phyloP scores from a whole-genome alignment of 2,113 vertebrate species.

The Phaethornis superciliosus region DNA sequence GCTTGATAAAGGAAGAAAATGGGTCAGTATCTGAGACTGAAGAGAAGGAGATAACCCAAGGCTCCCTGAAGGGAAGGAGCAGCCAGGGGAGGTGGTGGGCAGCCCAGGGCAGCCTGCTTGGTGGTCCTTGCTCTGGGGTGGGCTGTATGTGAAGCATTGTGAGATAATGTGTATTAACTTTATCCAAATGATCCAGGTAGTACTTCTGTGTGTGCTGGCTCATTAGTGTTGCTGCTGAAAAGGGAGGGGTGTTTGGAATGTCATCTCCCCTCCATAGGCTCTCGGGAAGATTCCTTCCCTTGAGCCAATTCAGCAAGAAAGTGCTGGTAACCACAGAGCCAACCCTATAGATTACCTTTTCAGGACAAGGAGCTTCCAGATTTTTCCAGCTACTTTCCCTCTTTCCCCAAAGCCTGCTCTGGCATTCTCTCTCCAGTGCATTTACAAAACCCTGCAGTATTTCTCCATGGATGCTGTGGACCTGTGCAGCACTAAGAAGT shows the following conservation, averaged over 20 bases:
- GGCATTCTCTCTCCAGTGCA: not conserved
- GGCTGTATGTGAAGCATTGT: rapidly evolving
- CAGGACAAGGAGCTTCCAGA: not conserved
- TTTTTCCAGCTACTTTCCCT: not conserved
- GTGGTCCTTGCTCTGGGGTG: rapidly evolving
- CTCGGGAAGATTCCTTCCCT: not conserved
- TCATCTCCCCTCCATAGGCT: rapidly evolving
- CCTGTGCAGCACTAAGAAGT: not conserved
- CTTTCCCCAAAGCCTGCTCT: not conserved
- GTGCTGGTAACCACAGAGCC: rapidly evolving
- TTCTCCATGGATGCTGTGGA: not conserved
- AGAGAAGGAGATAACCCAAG: not conserved
- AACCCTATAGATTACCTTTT: not conserved
- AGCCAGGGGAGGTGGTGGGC: rapidly evolving
- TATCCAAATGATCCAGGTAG: rapidly evolving
- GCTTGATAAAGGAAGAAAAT: not conserved
- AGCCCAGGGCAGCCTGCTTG: not conserved
- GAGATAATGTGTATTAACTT: rapidly evolving
- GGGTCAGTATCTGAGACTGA: not conserved
- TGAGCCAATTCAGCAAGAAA: not conserved
- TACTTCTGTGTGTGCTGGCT: not conserved
- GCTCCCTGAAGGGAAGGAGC: not conserved
- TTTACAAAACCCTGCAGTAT: not conserved
- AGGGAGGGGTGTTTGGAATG: rapidly evolving
- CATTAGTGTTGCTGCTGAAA: not conserved